Base-by-base conservation (phyloP, 2,888 invertebrate genomes). In the Aphodius sticticus region DNA sequence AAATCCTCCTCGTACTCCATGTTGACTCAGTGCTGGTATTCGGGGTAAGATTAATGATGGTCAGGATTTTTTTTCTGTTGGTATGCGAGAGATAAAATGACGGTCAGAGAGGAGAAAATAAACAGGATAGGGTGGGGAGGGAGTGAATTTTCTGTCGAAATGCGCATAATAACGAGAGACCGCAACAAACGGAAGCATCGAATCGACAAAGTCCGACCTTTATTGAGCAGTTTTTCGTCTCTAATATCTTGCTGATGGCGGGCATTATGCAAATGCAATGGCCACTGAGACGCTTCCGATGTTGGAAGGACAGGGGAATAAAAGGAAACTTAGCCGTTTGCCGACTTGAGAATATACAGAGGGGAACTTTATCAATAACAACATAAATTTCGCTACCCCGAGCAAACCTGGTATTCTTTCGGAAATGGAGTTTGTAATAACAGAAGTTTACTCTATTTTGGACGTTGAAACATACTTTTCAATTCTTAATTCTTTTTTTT, bases 261-360 rank as follows among this genome's bases (percentile, higher is more conserved):
- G 76, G 37, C 75, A 78, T 78, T 78, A 78, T 78, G 78, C 78
- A 78, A 78, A 78, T 78, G 70, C 37, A 69, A 53, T 53, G 53
- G 53, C 53, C 53, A 53, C 53, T 53, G 6, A 53, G 53, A 53
- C 53, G 53, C 53, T 53, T 53, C 53, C 53, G 53, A 53, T 53
- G 53, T 12, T 5, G 53, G 53, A 53, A 53, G 53, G 53, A 12
- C 53, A 53, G 53, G 53, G 53, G 53, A 53, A 53, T 53, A 53
- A 53, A 53, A 53, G 53, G 12, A 53, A 53, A 53, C 53, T 53
- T 53, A 53, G 53, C 53, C 53, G 53, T 53, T 53, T 53, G 53
- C 53, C 7, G 53, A 53, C 53, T 53, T 5, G 53, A 53, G 53
- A 53, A 53, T 53, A 53, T 53, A 53, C 53, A 53, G 53, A 53